A percentile compares a stretch with the other conserved stretches of the same genome.
Conservation (phyloP, 2,113 vertebrate genomes). For the Lota lota region DNA sequence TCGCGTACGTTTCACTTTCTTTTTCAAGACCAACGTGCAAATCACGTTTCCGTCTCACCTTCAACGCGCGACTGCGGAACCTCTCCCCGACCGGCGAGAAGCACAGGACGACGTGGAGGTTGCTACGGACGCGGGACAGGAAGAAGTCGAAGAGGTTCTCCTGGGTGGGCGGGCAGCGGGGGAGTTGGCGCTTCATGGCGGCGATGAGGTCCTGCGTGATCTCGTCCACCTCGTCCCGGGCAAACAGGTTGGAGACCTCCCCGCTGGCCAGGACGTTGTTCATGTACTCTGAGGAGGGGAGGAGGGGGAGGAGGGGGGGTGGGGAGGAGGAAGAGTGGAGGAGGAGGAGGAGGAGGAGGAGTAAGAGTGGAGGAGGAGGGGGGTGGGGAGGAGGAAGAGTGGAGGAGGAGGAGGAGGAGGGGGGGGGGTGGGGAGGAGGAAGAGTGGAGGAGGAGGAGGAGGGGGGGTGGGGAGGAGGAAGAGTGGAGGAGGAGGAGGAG, state of each 20-base stretch:
- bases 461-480: neutral
- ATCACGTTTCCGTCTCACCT: slow-evolving; percentile 24
- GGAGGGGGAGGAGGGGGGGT: neutral
- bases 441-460: neutral
- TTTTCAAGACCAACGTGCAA: neutral
- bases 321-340: neutral
- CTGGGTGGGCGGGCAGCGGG: slow-evolving; percentile 64
- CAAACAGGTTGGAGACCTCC: slow-evolving; percentile 83
- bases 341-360: neutral
- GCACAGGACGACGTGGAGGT: slow-evolving; percentile 82
- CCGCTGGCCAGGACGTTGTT: slow-evolving; percentile 83
- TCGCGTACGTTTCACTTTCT: neutral
- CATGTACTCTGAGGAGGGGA: slow-evolving; percentile 71
- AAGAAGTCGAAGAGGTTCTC: slow-evolving; percentile 85
- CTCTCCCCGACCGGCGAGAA: slow-evolving; percentile 86
- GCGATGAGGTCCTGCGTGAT: slow-evolving; percentile 80
- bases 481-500: neutral
- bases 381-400: neutral
- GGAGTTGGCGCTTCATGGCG: slow-evolving; percentile 76
- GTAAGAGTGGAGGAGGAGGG: neutral
- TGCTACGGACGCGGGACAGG: slow-evolving; percentile 75
- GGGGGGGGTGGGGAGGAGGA: neutral
- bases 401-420: neutral
- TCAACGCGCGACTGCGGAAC: slow-evolving; percentile 75
- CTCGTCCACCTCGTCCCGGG: slow-evolving; percentile 80